phyloP scores from a whole-genome alignment of 2,113 vertebrate genomes.

The Bubo blakistoni region DNA sequence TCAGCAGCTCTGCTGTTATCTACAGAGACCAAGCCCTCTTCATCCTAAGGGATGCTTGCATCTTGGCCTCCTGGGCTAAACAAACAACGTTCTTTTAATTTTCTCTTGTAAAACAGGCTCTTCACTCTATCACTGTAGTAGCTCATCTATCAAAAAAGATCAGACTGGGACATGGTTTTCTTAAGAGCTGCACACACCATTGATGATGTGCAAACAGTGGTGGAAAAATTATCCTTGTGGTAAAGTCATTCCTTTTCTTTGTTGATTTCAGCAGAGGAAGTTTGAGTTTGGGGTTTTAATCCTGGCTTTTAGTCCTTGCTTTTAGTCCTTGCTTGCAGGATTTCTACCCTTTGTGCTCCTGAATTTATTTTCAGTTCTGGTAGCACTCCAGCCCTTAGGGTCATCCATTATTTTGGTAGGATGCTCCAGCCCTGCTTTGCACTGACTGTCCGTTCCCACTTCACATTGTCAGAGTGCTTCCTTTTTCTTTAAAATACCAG shows the following conservation, averaged over 20 bases:
- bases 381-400: background rate
- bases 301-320: background rate
- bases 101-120: background rate
- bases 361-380: background rate
- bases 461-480: background rate
- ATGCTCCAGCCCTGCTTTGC: background rate
- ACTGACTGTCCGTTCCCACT: background rate
- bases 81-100: background rate
- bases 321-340: background rate
- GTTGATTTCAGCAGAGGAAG: background rate
- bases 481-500: background rate
- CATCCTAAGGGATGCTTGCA: background rate
- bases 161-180: background rate
- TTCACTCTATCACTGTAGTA: background rate
- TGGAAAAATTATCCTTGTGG: background rate
- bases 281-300: background rate
- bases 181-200: background rate
- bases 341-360: background rate
- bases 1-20: background rate
- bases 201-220: background rate
- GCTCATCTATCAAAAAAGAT: background rate
- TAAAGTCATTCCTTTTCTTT: background rate
- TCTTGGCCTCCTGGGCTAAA: background rate
- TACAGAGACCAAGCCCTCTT: fast-evolving
- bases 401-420: background rate